A percentile compares a stretch with the other conserved stretches of the same genome.
Conservation (phyloP, 2,888 invertebrate genomes). For the Rhyacophila evoluta region DNA sequence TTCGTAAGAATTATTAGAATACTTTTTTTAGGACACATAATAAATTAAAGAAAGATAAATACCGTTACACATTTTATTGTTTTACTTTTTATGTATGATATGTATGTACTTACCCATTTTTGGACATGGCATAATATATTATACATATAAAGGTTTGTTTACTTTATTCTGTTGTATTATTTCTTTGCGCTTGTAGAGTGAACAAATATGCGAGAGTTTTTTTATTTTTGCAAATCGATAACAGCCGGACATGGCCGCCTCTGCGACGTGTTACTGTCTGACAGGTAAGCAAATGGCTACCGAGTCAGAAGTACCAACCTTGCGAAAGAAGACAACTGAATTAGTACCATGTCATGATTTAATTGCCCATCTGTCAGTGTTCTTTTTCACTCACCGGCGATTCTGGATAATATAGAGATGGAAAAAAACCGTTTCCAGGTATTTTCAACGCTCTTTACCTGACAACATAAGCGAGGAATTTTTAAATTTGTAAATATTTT, state of each 20-base stretch:
- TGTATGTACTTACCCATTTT: no score
- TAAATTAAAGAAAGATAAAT: no score
- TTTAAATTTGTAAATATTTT: background rate
- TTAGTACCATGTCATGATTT: conserved; percentile 52
- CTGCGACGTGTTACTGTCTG: background rate
- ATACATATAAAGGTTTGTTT: no score
- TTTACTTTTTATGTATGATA: no score
- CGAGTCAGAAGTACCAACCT: background rate
- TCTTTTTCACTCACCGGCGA: background rate
- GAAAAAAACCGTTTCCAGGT: background rate
- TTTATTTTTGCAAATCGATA: background rate
- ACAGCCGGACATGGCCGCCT: background rate
- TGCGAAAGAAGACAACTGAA: conserved; percentile 46
- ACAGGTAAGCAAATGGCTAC: background rate
- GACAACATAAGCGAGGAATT: background rate
- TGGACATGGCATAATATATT: no score
- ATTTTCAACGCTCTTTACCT: background rate
- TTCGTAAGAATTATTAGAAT: no score
- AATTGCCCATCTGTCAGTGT: conserved; percentile 53
- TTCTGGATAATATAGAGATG: background rate
- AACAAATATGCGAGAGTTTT: background rate
- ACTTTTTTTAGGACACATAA: no score
- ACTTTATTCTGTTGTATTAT: no score
- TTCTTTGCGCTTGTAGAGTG: no score
- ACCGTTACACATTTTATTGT: no score